Base-by-base conservation (phyloP, 2,113 vertebrate genomes). In the Potamarius usumacintae region DNA sequence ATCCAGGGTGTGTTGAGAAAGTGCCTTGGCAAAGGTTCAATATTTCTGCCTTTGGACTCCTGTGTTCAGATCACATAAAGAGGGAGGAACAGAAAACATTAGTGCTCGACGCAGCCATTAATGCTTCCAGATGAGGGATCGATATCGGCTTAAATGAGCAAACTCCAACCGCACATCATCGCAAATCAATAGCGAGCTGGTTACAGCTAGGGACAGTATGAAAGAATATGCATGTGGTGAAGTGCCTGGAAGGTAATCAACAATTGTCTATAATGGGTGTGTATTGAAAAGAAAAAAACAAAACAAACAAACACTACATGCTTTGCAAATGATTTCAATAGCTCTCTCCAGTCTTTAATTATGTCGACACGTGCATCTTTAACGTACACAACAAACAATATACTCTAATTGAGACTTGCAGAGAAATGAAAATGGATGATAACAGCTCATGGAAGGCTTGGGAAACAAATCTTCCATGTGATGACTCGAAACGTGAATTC, bases 131-230 rank as follows among this genome's bases (percentile, higher is more conserved):
- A 87, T 89, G 85, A 85, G 50, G 14, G 78, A 84, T 91, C 90
- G 84, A 90, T 92, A 69, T 52, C 6, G 77, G 79, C 82, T 89
- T 86, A 91, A 89, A 91, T 85, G 84, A 89, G 89, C 83, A 89
- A 91, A 89, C 87, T 85, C 85, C 82, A 79, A 90, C 60, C 50
- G 65, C 85, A 72, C 83, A 90, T 88, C 77, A 89, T 89, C 84
- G 81, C 52, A 85, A 90, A 91, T 90, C 90, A 86, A 89, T 91
- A 84, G 34, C 30, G 22, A 83, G 80, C 86, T 83, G 82, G 83
- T 78, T 90, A 90, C 57, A 84, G 84, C 57, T 7, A 25, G 57
- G 17, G n/a, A 69, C 82, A 22, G 50, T 30, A 15, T 25, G 65
- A 20, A 52, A 78, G 50, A 22, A 79, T 72, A 72, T 57, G 82